These are phyloP conservation scores for Beris chalybata DNA, from an alignment of 2,888 invertebrate species.

Conservation along the genomic window DNA sequence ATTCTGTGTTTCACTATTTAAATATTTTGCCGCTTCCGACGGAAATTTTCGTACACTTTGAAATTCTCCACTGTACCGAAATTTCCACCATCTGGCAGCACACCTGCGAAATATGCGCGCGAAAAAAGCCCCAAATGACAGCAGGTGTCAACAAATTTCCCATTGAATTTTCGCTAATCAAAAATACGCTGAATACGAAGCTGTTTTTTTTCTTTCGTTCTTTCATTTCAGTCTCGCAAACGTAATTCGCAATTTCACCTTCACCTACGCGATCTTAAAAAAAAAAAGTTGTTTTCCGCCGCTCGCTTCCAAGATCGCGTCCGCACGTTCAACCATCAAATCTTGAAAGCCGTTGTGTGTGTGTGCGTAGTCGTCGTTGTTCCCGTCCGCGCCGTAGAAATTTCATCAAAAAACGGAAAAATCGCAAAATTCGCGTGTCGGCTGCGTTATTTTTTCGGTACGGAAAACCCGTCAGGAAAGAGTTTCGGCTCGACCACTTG, in stretches of 20 bases:
- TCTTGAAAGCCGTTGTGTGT: no score
- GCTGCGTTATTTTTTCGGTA: background rate
- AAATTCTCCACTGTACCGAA: no score
- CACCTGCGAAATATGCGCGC: no score
- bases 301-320: conserved; percentile 7
- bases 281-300: background rate
- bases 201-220: background rate
- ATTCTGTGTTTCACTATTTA: no score
- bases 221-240: conserved; percentile 13
- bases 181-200: background rate
- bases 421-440: conserved; percentile 12
- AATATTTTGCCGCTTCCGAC: no score
- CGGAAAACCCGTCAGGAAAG: conserved; percentile 8
- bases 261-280: background rate
- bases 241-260: conserved; percentile 19
- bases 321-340: background rate
- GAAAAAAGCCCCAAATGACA: conserved; percentile 11
- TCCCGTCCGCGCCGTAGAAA: conserved; percentile 14
- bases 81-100: no score
- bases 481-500: background rate
- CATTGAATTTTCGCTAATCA: background rate
- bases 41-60: no score
- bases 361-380: conserved; percentile 3
- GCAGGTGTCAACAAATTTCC: conserved; percentile 22
- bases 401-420: conserved; percentile 17